Conservation (phyloP, 92 coral and sea anemone genomes). For the Epizoanthus fatuus region DNA sequence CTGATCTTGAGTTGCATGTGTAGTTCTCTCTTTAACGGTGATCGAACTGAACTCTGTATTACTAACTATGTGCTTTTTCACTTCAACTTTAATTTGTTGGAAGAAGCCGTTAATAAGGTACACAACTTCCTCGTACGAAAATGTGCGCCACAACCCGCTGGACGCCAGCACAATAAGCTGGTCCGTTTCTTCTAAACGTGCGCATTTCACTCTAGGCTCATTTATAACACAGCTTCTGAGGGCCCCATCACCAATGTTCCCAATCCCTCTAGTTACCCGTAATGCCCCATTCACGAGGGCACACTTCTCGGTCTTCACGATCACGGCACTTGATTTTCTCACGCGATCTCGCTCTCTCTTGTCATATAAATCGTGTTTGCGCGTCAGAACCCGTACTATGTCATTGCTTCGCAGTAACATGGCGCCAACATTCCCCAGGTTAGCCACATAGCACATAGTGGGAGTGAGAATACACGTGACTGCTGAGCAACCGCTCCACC, state of each 20-base stretch:
- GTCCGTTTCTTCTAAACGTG: constrained; percentile 68
- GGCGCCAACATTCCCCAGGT: constrained; percentile 92
- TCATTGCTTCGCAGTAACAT: constrained; percentile 83
- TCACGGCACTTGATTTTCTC: constrained; percentile 83
- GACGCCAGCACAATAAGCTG: constrained; percentile 90
- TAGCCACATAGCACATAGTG: constrained; percentile 85
- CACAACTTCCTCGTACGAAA: constrained; percentile 83
- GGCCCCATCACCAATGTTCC: constrained; percentile 94
- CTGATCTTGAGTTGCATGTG: not conserved
- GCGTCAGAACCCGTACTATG: constrained; percentile 85
- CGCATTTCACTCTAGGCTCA: constrained; percentile 80
- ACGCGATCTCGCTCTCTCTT: constrained; percentile 95
- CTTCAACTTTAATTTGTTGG: constrained; percentile 74
- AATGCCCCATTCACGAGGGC: constrained; percentile 97
- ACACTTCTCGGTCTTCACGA: constrained; percentile 94
- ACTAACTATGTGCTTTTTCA: constrained; percentile 13
- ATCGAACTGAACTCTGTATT: not conserved
- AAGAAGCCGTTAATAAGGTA: constrained; percentile 87
- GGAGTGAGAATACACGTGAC: constrained; percentile 88
- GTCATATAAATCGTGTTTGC: constrained; percentile 91
- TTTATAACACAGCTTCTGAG: constrained; percentile 89
- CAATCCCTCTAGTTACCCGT: constrained; percentile 93
- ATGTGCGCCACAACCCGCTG: constrained; percentile 95
- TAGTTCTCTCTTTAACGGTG: not conserved
- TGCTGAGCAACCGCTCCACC: constrained; percentile 99